Percentiles rank a stretch among this genome's conserved stretches.
phyloP scores from a whole-genome alignment of 2,888 invertebrate species.

The Meiosimyza platycephala region DNA sequence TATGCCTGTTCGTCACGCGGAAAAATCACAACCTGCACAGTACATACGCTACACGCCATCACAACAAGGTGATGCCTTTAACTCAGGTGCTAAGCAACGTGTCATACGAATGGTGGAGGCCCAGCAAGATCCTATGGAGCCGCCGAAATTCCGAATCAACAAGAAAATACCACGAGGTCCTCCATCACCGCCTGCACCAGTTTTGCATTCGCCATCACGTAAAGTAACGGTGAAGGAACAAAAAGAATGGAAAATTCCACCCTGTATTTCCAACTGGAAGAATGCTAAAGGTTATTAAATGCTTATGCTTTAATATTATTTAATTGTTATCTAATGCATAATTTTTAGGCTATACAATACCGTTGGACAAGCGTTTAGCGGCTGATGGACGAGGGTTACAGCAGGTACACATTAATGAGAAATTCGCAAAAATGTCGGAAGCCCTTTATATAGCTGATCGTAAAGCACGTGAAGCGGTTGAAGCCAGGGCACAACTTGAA shows the following conservation, averaged over 20 bases:
- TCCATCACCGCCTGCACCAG: slow-evolving; percentile 98
- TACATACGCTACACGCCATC: slow-evolving; percentile 98
- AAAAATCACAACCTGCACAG: slow-evolving; percentile 92
- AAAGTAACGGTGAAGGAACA: slow-evolving; percentile 99
- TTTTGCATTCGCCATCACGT: slow-evolving; percentile 97
- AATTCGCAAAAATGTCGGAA: slow-evolving; percentile 98
- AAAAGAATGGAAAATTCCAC: slow-evolving; percentile 98
- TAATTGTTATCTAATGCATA: not conserved
- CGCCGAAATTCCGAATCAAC: slow-evolving; percentile 97
- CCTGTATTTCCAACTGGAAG: slow-evolving; percentile 99
- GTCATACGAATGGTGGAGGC: slow-evolving; percentile 96
- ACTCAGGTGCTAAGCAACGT: slow-evolving; percentile 97
- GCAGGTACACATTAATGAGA: slow-evolving; percentile 98
- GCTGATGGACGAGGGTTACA: slow-evolving; percentile 98
- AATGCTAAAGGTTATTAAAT: slow-evolving; percentile 85
- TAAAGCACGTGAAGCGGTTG: slow-evolving; percentile 97
- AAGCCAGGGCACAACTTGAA: slow-evolving; percentile 94
- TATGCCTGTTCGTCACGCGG: slow-evolving; percentile 95
- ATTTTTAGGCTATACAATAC: slow-evolving; percentile 80
- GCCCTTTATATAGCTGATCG: slow-evolving; percentile 97
- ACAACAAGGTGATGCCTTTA: slow-evolving; percentile 93
- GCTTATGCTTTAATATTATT: not conserved
- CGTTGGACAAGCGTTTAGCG: slow-evolving; percentile 96
- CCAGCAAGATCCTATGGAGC: slow-evolving; percentile 98
- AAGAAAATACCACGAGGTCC: slow-evolving; percentile 99